Percentiles rank a stretch among this genome's conserved stretches.
Conservation (phyloP, 2,113 vertebrate genomes). For the Podarcis cretensis region DNA sequence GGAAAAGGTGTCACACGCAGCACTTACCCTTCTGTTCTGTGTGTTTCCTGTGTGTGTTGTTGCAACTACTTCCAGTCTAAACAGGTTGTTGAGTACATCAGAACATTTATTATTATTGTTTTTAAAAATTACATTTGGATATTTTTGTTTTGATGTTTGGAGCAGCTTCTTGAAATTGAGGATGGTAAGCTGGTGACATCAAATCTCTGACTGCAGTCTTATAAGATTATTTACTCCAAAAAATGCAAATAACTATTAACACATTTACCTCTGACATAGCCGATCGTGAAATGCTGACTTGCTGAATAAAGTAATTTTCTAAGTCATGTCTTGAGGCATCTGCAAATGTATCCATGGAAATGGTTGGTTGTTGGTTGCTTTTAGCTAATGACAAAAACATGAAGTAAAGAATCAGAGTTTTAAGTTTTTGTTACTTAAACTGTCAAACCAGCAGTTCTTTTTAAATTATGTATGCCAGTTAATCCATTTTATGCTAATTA, state of each 20-base stretch:
- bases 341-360: accelerated
- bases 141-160: background rate
- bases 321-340: accelerated
- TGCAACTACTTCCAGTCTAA: background rate
- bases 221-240: background rate
- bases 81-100: background rate
- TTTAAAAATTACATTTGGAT: background rate
- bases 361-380: background rate
- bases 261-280: background rate
- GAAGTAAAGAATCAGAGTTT: background rate
- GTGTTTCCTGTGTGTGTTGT: background rate
- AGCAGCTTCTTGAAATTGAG: background rate
- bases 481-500: background rate
- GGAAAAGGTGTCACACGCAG: background rate
- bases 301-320: accelerated
- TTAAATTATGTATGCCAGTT: background rate
- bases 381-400: background rate
- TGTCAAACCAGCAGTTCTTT: background rate
- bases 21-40: background rate
- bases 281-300: background rate
- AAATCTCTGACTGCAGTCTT: background rate
- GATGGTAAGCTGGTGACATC: background rate
- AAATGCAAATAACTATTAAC: background rate
- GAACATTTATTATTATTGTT: background rate
- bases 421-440: background rate